Percentiles rank a stretch among this genome's conserved stretches.
Conservation (phyloP, 2,113 vertebrate species). For the Phyllostomus hastatus region DNA sequence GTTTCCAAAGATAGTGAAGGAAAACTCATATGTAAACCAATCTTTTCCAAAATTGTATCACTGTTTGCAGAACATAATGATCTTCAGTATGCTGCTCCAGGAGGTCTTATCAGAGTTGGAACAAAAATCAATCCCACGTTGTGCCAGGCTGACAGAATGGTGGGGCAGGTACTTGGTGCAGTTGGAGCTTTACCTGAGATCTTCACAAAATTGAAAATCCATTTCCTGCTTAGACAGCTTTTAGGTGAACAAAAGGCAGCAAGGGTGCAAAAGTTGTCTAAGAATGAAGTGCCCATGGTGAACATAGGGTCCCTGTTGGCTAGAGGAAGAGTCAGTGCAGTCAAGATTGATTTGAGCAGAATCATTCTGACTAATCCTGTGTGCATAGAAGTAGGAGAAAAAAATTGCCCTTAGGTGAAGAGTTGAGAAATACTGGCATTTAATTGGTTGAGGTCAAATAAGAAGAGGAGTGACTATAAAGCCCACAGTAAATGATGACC, state of each 20-base stretch:
- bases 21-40: constrained; percentile 99
- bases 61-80: constrained; percentile 98
- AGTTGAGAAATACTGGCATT: constrained; percentile 99
- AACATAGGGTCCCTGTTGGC: constrained; percentile 98
- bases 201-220: constrained; percentile 98
- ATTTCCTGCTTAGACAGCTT: constrained; percentile 94
- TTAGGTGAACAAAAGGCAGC: constrained; percentile 98
- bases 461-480: constrained; percentile 99
- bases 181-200: constrained; percentile 97
- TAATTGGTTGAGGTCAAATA: constrained; percentile 99
- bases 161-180: constrained; percentile 96
- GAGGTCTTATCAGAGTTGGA: constrained; percentile 97
- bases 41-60: constrained; percentile 99
- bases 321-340: constrained; percentile 96
- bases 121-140: constrained; percentile 98
- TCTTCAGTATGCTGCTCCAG: constrained; percentile 96
- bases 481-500: constrained; percentile 97
- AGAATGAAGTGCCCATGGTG: constrained; percentile 99
- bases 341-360: constrained; percentile 97
- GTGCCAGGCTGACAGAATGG: constrained; percentile 97
- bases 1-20: constrained; percentile 99
- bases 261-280: constrained; percentile 98
- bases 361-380: constrained; percentile 98
- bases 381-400: constrained; percentile 98
- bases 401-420: constrained; percentile 97